Base-by-base conservation (phyloP, 2,888 invertebrate genomes). In the Cabera pusaria region DNA sequence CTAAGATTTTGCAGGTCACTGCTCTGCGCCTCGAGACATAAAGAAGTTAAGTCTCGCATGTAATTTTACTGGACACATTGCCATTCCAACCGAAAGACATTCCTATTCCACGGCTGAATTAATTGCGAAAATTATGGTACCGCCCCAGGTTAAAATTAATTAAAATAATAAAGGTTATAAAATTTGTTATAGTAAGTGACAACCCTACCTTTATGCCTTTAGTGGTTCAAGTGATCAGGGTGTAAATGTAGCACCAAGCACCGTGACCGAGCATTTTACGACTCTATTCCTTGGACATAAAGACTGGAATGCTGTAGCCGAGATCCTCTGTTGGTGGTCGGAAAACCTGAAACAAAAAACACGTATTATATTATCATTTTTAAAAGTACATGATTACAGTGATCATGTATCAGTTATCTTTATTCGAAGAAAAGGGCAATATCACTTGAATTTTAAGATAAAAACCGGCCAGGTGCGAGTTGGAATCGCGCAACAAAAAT, bases 211-310 rank as follows among this genome's bases (percentile, higher is more conserved):
- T 42, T 31, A 32, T 42, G 36, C 35, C 41, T 42, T 42, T 31
- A 32, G 22, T 18, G 19, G 23, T 61, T 66, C 59, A 73, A 60
- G 72, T 66, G 45, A 64, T 59, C 55, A 59, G 52, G 44, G 52
- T 49, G 51, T 45, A 46, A 56, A 53, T 46, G 49, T 53, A 44
- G 45, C 27, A 44, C 31, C 45, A 54, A 42, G 47, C 51, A 48
- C 45, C 47, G 45, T 60, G 56, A 47, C 53, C 47, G 49, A 46
- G 52, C 72, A 72, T 72, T 43, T 64, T 72, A 59, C 43, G 16
- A 26, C 38, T 38, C 21, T 38, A 38, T 5, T 12, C 16, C 6
- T 21, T 21, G 8, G 27, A 6, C 29, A 38, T 43, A 43, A 38
- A 34, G 33, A 18, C 37, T 17, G 16, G 12, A 34, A 7, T 38